A percentile compares a stretch with the other conserved stretches of the same genome.
These are phyloP conservation scores for Cheiracanthium punctorium DNA, from an alignment of 2,888 invertebrate genomes.

Conservation along the genomic window DNA sequence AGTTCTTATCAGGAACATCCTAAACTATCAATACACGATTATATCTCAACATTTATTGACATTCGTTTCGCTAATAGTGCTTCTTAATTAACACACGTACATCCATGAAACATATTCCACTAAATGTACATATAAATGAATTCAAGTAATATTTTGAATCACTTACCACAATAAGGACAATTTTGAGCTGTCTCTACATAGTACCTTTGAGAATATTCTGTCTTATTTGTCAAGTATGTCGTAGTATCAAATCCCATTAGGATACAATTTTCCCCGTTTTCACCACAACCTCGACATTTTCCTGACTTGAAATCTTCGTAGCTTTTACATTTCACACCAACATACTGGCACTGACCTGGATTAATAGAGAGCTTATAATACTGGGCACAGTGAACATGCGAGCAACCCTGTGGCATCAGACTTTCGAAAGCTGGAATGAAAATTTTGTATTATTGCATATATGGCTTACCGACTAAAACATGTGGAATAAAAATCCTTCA, in stretches of 20 bases:
- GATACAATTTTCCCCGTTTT: background rate
- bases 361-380: background rate
- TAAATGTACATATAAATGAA: too few species aligned
- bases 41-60: too few species aligned
- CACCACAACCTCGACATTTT: background rate
- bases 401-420: background rate
- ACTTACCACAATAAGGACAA: background rate
- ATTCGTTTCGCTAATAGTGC: too few species aligned
- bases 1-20: too few species aligned
- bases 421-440: too few species aligned
- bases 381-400: background rate
- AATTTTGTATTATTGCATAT: too few species aligned
- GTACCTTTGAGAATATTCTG: background rate
- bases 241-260: background rate
- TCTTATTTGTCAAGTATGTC: background rate
- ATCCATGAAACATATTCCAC: too few species aligned
- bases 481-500: too few species aligned
- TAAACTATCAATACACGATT: too few species aligned
- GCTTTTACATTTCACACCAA: background rate
- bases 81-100: too few species aligned
- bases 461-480: too few species aligned
- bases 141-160: too few species aligned
- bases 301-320: background rate
- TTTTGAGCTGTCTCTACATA: background rate
- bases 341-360: background rate